phyloP scores from a whole-genome alignment of 1,140 invertebrate species.

The Phymastichus coffea region DNA sequence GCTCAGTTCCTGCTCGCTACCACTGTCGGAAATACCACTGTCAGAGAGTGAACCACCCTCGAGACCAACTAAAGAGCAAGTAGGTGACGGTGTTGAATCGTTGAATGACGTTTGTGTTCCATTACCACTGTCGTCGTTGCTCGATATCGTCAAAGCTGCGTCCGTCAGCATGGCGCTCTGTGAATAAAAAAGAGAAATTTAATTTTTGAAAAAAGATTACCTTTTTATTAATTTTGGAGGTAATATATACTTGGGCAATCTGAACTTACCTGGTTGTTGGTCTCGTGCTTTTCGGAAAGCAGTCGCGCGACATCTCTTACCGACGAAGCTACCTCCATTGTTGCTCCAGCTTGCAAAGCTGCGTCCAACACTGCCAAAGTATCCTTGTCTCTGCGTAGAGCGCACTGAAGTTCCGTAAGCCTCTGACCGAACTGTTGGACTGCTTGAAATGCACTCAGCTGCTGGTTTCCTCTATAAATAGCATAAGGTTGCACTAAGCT shows the following conservation, averaged over 20 bases:
- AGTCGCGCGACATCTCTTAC: slow-evolving; percentile 68
- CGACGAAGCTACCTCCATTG: slow-evolving; percentile 63
- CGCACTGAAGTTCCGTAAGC: slow-evolving; percentile 64
- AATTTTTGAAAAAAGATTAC: no score
- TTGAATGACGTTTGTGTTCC: slow-evolving; percentile 26
- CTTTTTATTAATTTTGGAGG: no score
- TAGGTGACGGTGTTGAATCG: slow-evolving; percentile 36
- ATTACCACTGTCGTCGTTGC: slow-evolving; percentile 22
- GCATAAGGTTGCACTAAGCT: no score
- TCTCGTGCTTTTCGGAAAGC: slow-evolving; percentile 65
- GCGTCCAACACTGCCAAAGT: slow-evolving; percentile 64
- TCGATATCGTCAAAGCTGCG: slow-evolving; percentile 30
- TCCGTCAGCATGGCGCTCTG: not conserved
- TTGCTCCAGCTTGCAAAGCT: slow-evolving; percentile 62
- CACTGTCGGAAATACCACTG: slow-evolving; percentile 75
- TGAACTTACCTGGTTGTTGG: slow-evolving; percentile 51
- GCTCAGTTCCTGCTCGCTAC: slow-evolving; percentile 72
- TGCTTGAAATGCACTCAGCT: slow-evolving; percentile 57
- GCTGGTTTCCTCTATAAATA: slow-evolving; percentile 55
- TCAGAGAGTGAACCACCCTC: slow-evolving; percentile 69
- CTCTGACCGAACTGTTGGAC: slow-evolving; percentile 66
- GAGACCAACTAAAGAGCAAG: slow-evolving; percentile 29
- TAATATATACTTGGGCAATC: no score
- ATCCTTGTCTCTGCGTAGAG: slow-evolving; percentile 64
- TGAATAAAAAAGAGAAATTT: no score